Conservation (phyloP, 2,888 invertebrate genomes). For the Watsonalla binaria region DNA sequence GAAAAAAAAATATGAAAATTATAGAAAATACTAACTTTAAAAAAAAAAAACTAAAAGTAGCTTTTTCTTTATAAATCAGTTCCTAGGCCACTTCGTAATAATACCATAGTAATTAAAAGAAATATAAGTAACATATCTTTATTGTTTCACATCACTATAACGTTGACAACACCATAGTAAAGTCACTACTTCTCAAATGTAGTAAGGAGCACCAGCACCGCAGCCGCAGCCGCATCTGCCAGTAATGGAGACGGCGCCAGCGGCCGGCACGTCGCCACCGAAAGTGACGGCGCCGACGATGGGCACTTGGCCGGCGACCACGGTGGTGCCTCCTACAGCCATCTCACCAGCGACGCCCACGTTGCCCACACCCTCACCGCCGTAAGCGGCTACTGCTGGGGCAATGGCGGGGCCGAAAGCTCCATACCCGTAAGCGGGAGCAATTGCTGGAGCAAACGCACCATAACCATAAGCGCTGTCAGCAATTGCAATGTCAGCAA, state of each 20-base stretch:
- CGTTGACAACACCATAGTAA: too few species aligned
- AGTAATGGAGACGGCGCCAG: conserved; percentile 20
- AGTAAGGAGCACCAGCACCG: conserved; percentile 13
- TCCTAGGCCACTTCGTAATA: too few species aligned
- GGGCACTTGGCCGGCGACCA: conserved; percentile 23
- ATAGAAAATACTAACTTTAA: too few species aligned
- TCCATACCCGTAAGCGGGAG: conserved; percentile 2
- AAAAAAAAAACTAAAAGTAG: too few species aligned
- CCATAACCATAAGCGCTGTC: conserved; percentile 4
- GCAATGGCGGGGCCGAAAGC: not conserved
- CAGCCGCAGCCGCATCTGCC: conserved; percentile 28
- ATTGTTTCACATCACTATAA: too few species aligned
- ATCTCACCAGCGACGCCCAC: conserved; percentile 22
- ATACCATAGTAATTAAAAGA: too few species aligned
- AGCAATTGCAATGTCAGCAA: not conserved
- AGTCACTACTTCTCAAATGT: not conserved
- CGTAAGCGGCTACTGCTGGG: conserved; percentile 18
- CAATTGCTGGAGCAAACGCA: not conserved
- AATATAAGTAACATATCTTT: too few species aligned
- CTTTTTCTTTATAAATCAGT: too few species aligned
- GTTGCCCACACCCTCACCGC: conserved; percentile 27
- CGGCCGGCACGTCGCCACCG: conserved; percentile 22
- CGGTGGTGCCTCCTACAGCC: conserved; percentile 19
- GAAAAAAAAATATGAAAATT: too few species aligned
- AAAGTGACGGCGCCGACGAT: conserved; percentile 27